These are phyloP conservation scores for Chrosomus eos DNA, from an alignment of 2,797 vertebrate species.

Conservation along the genomic window DNA sequence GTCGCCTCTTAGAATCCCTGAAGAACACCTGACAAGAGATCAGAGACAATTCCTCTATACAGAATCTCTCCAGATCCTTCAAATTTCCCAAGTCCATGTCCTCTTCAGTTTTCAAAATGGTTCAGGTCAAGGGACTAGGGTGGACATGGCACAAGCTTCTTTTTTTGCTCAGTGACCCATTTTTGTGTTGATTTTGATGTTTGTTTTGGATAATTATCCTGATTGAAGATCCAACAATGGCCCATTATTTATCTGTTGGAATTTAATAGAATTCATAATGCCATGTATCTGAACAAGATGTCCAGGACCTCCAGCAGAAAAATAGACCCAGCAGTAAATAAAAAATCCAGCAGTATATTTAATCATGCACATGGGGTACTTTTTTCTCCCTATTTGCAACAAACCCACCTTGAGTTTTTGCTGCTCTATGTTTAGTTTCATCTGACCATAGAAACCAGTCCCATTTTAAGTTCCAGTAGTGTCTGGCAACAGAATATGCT, in stretches of 20 bases:
- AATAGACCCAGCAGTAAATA: background rate
- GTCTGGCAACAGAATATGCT: background rate
- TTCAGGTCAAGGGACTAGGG: too few species aligned
- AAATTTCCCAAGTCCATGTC: too few species aligned
- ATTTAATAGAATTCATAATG: too few species aligned
- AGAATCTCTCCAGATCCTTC: background rate
- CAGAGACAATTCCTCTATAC: background rate
- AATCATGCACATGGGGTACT: background rate
- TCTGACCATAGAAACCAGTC: background rate
- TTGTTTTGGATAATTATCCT: too few species aligned
- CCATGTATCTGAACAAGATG: background rate
- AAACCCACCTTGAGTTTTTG: background rate
- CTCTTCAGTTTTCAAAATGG: too few species aligned
- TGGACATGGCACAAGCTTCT: too few species aligned
- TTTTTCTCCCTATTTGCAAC: background rate
- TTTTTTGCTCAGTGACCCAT: too few species aligned
- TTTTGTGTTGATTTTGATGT: too few species aligned
- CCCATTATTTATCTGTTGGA: too few species aligned
- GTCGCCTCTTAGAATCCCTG: too few species aligned
- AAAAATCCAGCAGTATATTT: background rate
- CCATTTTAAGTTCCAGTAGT: background rate
- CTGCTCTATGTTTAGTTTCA: background rate
- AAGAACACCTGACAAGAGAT: too few species aligned
- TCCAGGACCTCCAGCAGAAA: background rate
- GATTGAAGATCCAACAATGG: too few species aligned